Evolutionary conservation across 2,113 vertebrate species (phyloP).

Genomic region (Garra rufa): DNA sequence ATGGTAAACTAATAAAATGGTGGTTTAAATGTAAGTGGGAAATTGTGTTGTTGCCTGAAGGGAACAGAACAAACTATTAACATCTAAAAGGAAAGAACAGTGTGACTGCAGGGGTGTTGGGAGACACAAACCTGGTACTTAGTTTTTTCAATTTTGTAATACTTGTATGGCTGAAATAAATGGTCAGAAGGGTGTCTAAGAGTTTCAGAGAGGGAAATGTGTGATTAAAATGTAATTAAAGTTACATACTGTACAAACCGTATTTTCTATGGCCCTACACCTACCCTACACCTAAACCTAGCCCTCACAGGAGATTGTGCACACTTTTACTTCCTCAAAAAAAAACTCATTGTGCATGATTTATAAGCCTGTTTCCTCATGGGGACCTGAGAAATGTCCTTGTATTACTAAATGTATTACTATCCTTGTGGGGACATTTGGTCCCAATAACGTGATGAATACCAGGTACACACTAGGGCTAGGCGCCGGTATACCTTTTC

Average conservation of each 20-base stretch:
- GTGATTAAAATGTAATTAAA: slow-evolving; percentile 22
- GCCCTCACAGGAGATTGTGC: no score
- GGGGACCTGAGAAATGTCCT: no score
- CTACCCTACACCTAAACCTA: no score
- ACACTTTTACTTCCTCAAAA: no score
- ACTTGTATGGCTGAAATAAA: not conserved
- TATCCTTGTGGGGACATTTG: no score
- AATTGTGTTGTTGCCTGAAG: not conserved
- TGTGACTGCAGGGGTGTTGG: not conserved
- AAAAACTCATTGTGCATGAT: no score
- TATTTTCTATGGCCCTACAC: no score
- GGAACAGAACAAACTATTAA: slow-evolving; percentile 43
- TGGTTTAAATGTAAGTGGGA: slow-evolving; percentile 29
- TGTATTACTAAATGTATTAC: no score
- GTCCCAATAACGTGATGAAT: no score
- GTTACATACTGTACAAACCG: not conserved
- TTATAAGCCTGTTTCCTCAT: no score
- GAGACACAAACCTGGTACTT: not conserved
- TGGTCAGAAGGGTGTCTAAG: rapidly evolving
- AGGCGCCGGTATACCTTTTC: no score
- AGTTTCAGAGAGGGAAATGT: not conserved
- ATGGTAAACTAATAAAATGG: slow-evolving; percentile 31
- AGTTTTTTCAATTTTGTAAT: not conserved
- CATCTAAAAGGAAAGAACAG: slow-evolving; percentile 42
- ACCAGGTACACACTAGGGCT: no score